Percentiles rank a stretch among this genome's conserved stretches.
Conservation (phyloP, 2,888 invertebrate species). For the Apotomis betuletana region DNA sequence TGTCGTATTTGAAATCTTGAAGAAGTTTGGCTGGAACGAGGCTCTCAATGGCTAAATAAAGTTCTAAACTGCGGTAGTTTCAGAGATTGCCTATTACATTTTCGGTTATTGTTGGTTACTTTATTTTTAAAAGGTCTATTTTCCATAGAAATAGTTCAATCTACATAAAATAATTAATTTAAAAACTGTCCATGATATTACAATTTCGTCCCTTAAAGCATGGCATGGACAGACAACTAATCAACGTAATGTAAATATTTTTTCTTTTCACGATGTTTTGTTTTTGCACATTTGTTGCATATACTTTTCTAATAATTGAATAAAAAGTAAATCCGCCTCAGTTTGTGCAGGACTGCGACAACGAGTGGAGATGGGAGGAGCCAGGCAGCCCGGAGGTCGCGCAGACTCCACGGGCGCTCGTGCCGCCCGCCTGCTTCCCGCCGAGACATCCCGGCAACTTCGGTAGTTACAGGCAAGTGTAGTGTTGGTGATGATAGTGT, state of each 20-base stretch:
- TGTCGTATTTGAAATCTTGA: background rate
- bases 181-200: too few relatives aligned
- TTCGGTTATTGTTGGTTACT: background rate
- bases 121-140: background rate
- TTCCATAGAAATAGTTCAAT: too few relatives aligned
- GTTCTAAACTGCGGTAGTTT: constrained; percentile 8
- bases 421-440: constrained; percentile 74
- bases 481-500: too few relatives aligned
- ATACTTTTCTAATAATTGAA: too few relatives aligned
- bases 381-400: constrained; percentile 74
- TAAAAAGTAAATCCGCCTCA: constrained; percentile 4
- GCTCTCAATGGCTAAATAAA: constrained; percentile 18
- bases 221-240: too few relatives aligned
- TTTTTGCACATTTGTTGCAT: too few relatives aligned
- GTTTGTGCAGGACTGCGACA: constrained; percentile 53
- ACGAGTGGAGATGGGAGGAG: constrained; percentile 69
- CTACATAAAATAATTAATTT: too few relatives aligned
- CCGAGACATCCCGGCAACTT: constrained; percentile 64
- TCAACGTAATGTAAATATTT: too few relatives aligned
- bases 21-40: background rate
- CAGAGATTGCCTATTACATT: background rate
- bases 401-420: constrained; percentile 58
- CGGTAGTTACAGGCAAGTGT: constrained; percentile 68
- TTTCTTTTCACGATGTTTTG: too few relatives aligned
- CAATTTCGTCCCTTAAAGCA: too few relatives aligned